Base-by-base conservation (phyloP, 1,140 invertebrate species). In the Periplaneta americana region DNA sequence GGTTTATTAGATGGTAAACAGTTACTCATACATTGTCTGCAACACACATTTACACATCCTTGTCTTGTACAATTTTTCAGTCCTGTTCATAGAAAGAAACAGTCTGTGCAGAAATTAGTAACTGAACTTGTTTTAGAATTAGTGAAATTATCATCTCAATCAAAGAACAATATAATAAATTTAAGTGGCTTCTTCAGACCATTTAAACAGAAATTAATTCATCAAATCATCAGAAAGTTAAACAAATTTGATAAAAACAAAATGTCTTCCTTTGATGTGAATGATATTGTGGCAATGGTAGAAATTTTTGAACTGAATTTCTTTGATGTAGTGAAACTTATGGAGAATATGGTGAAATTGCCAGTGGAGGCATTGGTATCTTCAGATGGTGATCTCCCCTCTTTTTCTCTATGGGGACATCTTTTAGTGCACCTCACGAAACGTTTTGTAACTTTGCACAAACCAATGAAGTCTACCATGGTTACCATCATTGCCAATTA, bases 1-100 rank as follows among this genome's bases (percentile, higher is more conserved):
- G 22, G 28, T 28, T 66, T 66, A 33, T 66, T 66, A 66, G 48
- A n/a, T 1, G 5, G 28, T 6, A n/a, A 66, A 28, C 6, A 13
- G 6, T 6, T 77, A 22, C 22, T 22, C 22, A n/a, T 77, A 22
- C 75, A 77, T 34, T 77, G 75, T 31, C 33, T 77, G 6, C 28
- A 36, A 31, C 33, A 77, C 32, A 84, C 91, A 78, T 89, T 91
- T 28, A 89, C 88, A 83, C 89, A 92, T 86, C 88, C 89, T 34
- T 85, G 89, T 81, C 83, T 93, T 75, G 83, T 93, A 6, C 87
- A 90, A 84, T 89, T 90, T 84, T 92, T 92, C 84, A 88, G 88
- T 80, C 88, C 90, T 34, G 83, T 90, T 31, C 84, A 88, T 83
- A 89, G 89, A 84, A 85, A 86, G 39, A 84, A 87, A 76, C 78